phyloP scores from a whole-genome alignment of 2,888 invertebrate genomes.

The Catocala nupta region DNA sequence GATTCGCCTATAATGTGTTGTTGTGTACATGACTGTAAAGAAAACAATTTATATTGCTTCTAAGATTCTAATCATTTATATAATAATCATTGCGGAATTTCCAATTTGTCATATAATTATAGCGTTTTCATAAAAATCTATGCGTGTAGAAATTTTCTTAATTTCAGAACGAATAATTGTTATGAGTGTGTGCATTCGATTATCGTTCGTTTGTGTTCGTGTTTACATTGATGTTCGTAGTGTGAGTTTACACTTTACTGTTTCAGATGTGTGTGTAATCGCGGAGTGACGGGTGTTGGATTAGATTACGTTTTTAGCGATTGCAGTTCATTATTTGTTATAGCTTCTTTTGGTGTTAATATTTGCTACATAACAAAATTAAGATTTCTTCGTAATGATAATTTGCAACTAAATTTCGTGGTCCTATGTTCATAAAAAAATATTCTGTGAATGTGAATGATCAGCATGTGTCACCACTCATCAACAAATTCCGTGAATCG shows the following conservation, averaged over 20 bases:
- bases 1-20: no score
- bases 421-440: slow-evolving; percentile 65
- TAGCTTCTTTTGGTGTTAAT: slow-evolving; percentile 43
- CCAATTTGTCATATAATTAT: no score
- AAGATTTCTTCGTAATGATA: slow-evolving; percentile 25
- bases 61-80: no score
- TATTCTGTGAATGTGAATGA: slow-evolving; percentile 73
- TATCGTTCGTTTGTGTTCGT: slow-evolving; percentile 19
- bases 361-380: slow-evolving; percentile 29
- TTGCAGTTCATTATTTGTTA: slow-evolving; percentile 54
- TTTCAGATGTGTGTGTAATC: slow-evolving; percentile 54
- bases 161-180: slow-evolving; percentile 19
- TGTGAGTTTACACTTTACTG: slow-evolving; percentile 24
- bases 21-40: no score
- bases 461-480: slow-evolving; percentile 83
- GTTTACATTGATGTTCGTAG: slow-evolving; percentile 31
- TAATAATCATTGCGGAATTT: no score
- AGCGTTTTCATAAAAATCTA: no score
- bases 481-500: slow-evolving; percentile 84
- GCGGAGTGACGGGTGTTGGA: slow-evolving; percentile 67
- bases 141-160: no score
- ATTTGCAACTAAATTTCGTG: slow-evolving; percentile 56
- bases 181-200: slow-evolving; percentile 2
- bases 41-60: no score
- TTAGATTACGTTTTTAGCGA: slow-evolving; percentile 56